Evolutionary conservation across 1,140 invertebrate genomes (phyloP), one percentile per base, ranked within the genome.

Genomic region (Drosophila pseudoananassae): DNA sequence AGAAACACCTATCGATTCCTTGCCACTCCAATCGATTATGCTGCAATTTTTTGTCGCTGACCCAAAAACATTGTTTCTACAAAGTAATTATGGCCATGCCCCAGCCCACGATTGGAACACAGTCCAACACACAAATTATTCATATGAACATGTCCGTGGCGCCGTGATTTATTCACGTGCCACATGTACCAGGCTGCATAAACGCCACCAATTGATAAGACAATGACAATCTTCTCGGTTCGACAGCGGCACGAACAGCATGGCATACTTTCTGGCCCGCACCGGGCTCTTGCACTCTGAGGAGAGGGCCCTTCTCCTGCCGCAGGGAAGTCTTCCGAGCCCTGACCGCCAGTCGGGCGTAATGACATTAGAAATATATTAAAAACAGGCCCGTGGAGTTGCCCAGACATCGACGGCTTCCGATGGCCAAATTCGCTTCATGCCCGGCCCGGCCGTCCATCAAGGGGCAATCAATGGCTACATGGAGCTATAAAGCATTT

Each of bases 191-290:
- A 33, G 31, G 8, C 31, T 10, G 31, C 5, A 14, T 40, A 40
- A 40, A 59, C 72, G 78, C 78, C 57, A 36, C 78, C 59, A 81
- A 81, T 81, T 81, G 78, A 72, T 76, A 53, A 53, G 53, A 52
- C 60, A 81, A 55, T 46, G 36, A 50, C 47, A 72, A 72, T 54
- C 43, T 43, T 53, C 47, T 43, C 33, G 6, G 12, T 1, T 27
- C 25, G 25, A 27, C 38, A 6, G 4, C 14, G 25, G 50, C 33
- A 61, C 52, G 49, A n/a, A 40, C 36, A 65, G 38, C 46, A 49
- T 83, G 80, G 59, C 70, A 84, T 58, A 78, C 75, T 83, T 82
- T 75, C 45, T 29, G 75, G 77, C 29, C 14, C 5, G 2, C 4
- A 7, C 1, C 12, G n/a, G 55, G n/a, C 12, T 5, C 14, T 17